Base-by-base conservation (phyloP, 2,797 vertebrate species). In the Enteromius viviparus region DNA sequence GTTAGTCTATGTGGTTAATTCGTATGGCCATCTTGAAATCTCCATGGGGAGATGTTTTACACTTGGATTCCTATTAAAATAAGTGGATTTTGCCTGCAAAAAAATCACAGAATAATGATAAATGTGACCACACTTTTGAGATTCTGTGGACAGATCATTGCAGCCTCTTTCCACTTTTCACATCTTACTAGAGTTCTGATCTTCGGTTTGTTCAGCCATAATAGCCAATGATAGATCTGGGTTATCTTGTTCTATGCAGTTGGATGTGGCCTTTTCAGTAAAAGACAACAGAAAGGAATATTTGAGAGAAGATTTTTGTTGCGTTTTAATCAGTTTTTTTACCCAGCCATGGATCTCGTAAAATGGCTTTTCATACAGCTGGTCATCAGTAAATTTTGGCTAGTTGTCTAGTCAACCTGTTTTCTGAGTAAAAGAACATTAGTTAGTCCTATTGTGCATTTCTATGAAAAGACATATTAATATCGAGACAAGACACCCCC, bases 191-290 rank as follows among this genome's bases (percentile, higher is more conserved):
- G 21, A 66, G 60, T 8, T 85, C 65, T 29, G 53, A 66, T 72
- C 49, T 53, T 64, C 47, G 21, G 32, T 60, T 62, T 42, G 60
- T 78, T 65, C 34, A 58, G 40, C 78, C 29, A 19, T 45, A 70
- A 80, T 64, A 53, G 42, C 75, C 42, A 15, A 58, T 47, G 66
- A 66, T 62, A 62, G 47, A 75, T 82, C 66, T 70, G 34, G 72
- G 79, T 69, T 68, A 66, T 62, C 29, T 74, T 32, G 17, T 60
- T 32, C 68, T 29, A 60, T 70, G 58, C 79, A 83, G 51, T 71
- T 84, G 34, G 42, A 80, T 76, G 65, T 79, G 81, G 19, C 60
- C 66, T 21, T 78, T 71, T 78, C 6, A 69, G 32, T 76, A 60
- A 80, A 71, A 75, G 47, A 11, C 2, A 37, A 51, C 14, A 19